Conservation (phyloP, 2,797 vertebrate species). For the Pyrocephalus nanus region DNA sequence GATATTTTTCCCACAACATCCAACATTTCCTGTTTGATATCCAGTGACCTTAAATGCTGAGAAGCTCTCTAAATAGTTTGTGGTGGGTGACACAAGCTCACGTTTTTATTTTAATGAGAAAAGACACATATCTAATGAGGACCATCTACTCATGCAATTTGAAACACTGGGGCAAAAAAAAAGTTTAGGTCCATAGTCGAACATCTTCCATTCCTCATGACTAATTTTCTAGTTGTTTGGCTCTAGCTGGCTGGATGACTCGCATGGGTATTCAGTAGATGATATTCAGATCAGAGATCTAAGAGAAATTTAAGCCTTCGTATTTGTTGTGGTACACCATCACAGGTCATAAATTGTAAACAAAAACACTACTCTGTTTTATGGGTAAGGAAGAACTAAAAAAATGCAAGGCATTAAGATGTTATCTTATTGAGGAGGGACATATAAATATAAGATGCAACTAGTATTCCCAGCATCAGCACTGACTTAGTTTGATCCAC, state of each 20-base stretch:
- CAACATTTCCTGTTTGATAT: conserved; percentile 57
- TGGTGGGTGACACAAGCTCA: neutral
- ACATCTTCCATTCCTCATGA: neutral
- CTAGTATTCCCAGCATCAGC: neutral
- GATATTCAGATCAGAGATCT: neutral
- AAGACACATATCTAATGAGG: neutral
- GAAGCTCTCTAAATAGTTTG: conserved; percentile 51
- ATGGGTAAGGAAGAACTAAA: neutral
- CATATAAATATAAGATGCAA: neutral
- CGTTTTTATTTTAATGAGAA: conserved; percentile 21
- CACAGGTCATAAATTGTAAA: neutral
- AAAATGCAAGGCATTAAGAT: neutral
- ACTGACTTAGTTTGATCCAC: neutral
- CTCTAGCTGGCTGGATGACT: neutral
- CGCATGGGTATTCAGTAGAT: neutral
- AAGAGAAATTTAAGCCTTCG: neutral
- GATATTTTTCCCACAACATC: conserved; percentile 57
- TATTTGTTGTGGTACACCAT: neutral
- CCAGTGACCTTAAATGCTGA: conserved; percentile 22
- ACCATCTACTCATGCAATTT: neutral
- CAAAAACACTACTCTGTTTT: neutral
- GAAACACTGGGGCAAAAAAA: neutral
- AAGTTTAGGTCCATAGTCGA: neutral
- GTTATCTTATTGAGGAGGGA: neutral
- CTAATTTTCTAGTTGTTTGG: neutral